Evolutionary conservation across 30 jellyfish, hydroid and myxozoan genomes (phyloP).

Genomic region (Cassiopea xamachana): DNA sequence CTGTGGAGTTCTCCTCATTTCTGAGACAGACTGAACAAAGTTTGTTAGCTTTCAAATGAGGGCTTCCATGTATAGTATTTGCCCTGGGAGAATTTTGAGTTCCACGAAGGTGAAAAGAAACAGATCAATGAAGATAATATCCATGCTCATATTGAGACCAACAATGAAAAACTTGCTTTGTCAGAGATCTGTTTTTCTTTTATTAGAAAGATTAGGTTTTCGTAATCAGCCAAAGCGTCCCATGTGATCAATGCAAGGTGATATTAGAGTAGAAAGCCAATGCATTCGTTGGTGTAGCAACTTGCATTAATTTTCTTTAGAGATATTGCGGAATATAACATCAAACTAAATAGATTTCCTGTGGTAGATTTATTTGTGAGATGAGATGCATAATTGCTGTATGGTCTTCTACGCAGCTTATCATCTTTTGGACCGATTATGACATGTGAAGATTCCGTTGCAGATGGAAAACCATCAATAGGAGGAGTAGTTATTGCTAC

Average conservation of each 20-base stretch:
- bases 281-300: too few species aligned
- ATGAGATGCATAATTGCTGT: not conserved
- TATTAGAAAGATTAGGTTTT: not conserved
- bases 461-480: slow-evolving; percentile 24
- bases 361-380: too few species aligned
- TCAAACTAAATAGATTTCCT: too few species aligned
- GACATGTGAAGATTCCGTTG: slow-evolving; percentile 31
- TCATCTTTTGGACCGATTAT: slow-evolving; percentile 34
- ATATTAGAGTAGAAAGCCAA: too few species aligned
- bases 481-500: slow-evolving; percentile 37
- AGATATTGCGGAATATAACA: too few species aligned
- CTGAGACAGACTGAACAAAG: too few species aligned
- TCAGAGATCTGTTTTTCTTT: slow-evolving; percentile 47
- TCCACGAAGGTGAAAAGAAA: too few species aligned
- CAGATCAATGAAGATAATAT: slow-evolving; percentile 49
- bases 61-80: not conserved
- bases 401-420: not conserved
- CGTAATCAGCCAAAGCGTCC: too few species aligned
- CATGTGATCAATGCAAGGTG: too few species aligned
- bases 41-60: not conserved
- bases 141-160: slow-evolving; percentile 64
- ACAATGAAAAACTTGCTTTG: slow-evolving; percentile 1
- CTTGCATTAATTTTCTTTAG: too few species aligned
- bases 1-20: too few species aligned
- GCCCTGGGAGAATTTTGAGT: too few species aligned